A percentile compares a stretch with the other conserved stretches of the same genome.
Conservation (phyloP, 2,888 invertebrate genomes). For the Notocelia uddmanniana region DNA sequence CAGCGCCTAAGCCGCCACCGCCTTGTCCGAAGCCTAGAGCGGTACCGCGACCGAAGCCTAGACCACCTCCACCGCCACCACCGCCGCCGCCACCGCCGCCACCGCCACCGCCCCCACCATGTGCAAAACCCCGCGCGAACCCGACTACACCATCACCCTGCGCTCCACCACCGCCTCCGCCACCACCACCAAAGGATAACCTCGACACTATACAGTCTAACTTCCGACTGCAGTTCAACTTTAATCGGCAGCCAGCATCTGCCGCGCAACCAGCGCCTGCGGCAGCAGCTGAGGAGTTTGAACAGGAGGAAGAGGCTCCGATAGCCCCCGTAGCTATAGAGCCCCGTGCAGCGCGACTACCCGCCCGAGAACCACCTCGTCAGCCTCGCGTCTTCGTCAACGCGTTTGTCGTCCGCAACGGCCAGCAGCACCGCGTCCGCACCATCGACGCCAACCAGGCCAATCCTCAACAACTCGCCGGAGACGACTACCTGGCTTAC, state of each 20-base stretch:
- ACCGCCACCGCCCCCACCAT: conserved; percentile 68
- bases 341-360: conserved; percentile 74
- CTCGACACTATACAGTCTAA: conserved; percentile 75
- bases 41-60: conserved; percentile 55
- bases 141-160: conserved; percentile 68
- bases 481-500: conserved; percentile 69
- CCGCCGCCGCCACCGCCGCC: conserved; percentile 62
- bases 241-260: conserved; percentile 67
- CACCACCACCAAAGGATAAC: conserved; percentile 65
- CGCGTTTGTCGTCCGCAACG: conserved; percentile 77
- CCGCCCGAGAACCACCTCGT: conserved; percentile 63
- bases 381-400: conserved; percentile 78
- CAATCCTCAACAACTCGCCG: conserved; percentile 56
- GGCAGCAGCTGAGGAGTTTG: conserved; percentile 53
- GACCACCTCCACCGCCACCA: conserved; percentile 55
- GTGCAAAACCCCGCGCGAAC: conserved; percentile 71
- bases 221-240: conserved; percentile 75
- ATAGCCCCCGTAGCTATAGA: conserved; percentile 65
- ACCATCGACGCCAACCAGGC: conserved; percentile 70
- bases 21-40: conserved; percentile 54
- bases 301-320: conserved; percentile 57
- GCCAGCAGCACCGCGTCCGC: conserved; percentile 73
- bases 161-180: conserved; percentile 66
- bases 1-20: conserved; percentile 55
- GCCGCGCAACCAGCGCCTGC: conserved; percentile 56